Base-by-base conservation (phyloP, 2,888 invertebrate species). In the Agonum fuliginosum region DNA sequence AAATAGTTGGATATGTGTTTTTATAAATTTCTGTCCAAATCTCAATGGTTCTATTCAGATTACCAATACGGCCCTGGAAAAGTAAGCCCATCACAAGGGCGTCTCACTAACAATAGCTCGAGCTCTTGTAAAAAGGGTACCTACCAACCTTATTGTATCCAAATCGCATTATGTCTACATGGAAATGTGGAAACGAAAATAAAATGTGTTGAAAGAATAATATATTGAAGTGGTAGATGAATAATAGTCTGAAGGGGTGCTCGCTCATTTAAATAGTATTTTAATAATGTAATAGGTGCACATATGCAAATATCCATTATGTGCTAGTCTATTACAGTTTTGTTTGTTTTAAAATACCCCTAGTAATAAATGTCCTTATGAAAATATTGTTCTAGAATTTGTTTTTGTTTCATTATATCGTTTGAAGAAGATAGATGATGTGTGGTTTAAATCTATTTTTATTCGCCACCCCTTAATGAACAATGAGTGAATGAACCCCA, bases 131-230 rank as follows among this genome's bases (percentile, higher is more conserved):
- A 72, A 72, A 72, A 58, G 54, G 54, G 37, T 72, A 30, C 51
- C 51, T n/a, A n/a, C 20, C 34, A 37, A 71, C 27, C 20, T 19
- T 72, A 72, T 72, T 72, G 72, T 72, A 54, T 27, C 20, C 24
- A 37, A 72, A 72, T 54, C 58, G 72, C 54, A 72, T 72, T 72
- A 72, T 72, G 72, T 58, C 72, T 30, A 51, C 51, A 30, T 71
- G n/a, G 27, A 48, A 27, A 72, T 72, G 54, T 54, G 51, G 27
- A 48, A 48, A 46, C 54, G 22, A 46, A 27, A 71, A 71, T 72
- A 48, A 48, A 71, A 71, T 71, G 71, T 72, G 72, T 72, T 72
- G 72, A 72, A 58, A 72, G 72, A 70, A 70, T 72, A 37, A 54
- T 54, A 72, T 54, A 62, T 62, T 62, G 58, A 17, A 62, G 58